phyloP scores from a whole-genome alignment of 2,797 vertebrate species.

The Antrozous pallidus region DNA sequence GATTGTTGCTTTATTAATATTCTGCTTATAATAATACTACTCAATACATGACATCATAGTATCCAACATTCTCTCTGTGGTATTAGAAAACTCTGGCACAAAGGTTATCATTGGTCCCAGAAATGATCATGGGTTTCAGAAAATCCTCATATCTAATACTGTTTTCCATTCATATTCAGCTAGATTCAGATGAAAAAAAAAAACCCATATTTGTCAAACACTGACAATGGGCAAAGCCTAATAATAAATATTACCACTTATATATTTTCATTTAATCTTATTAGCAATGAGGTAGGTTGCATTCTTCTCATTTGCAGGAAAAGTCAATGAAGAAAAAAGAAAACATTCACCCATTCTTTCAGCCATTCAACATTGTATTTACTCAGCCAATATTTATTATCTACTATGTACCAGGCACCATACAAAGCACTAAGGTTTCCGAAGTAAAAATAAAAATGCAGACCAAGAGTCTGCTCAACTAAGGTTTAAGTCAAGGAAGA shows the following conservation, averaged over 20 bases:
- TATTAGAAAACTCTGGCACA: not conserved
- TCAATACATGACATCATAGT: not conserved
- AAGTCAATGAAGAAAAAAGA: not conserved
- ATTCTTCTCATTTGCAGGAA: not conserved
- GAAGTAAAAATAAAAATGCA: not conserved
- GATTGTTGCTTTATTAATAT: not conserved
- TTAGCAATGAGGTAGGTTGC: not conserved
- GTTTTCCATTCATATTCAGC: conserved; percentile 10
- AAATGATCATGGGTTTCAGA: not conserved
- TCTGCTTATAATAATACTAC: conserved; percentile 18
- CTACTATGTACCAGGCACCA: not conserved
- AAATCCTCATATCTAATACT: not conserved
- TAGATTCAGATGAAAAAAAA: not conserved
- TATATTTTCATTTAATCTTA: not conserved
- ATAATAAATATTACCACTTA: not conserved
- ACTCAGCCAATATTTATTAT: not conserved
- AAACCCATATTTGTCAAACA: not conserved
- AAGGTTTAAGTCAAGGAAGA: not conserved
- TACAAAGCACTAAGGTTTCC: not conserved
- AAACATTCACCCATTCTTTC: not conserved
- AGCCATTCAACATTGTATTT: not conserved
- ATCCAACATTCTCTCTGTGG: not conserved
- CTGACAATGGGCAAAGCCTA: not conserved
- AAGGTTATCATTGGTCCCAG: not conserved
- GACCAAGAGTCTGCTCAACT: not conserved